Percentiles rank a stretch among this genome's conserved stretches.
Conservation (phyloP, 1,140 invertebrate species). For the Spodoptera litura region DNA sequence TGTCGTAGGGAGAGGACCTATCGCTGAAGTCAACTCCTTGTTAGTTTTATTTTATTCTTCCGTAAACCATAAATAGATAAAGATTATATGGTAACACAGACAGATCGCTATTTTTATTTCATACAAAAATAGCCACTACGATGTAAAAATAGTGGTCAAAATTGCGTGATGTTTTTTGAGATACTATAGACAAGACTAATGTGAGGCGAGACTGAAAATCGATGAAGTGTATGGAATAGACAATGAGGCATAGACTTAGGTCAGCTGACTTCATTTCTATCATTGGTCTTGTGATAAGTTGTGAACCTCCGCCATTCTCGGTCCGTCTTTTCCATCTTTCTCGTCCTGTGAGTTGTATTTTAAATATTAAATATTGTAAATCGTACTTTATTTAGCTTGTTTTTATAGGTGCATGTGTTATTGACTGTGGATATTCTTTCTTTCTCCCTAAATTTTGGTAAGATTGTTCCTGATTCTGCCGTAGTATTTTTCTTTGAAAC, state of each 20-base stretch:
- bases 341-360: constrained; percentile 81
- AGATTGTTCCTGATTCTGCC: constrained; percentile 62
- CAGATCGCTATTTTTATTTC: background rate
- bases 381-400: constrained; percentile 54
- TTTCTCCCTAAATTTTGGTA: constrained; percentile 60
- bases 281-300: constrained; percentile 86
- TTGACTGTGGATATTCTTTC: constrained; percentile 59
- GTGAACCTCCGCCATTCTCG: constrained; percentile 84
- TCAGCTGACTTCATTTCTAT: constrained; percentile 86
- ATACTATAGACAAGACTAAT: background rate
- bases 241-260: constrained; percentile 74
- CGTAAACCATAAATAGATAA: too few relatives aligned
- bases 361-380: constrained; percentile 61
- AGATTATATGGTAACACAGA: too few relatives aligned
- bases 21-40: too few relatives aligned
- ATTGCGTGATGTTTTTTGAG: background rate
- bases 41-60: background rate
- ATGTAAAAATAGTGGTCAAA: background rate
- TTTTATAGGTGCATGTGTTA: constrained; percentile 66
- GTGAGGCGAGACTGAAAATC: constrained; percentile 63
- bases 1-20: too few relatives aligned
- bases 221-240: constrained; percentile 70
- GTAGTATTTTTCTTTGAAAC: constrained; percentile 53
- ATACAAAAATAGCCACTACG: background rate
- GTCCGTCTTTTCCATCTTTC: constrained; percentile 83